These are phyloP conservation scores for Psylliodes chrysocephalus DNA, from an alignment of 2,888 invertebrate species.

Conservation along the genomic window DNA sequence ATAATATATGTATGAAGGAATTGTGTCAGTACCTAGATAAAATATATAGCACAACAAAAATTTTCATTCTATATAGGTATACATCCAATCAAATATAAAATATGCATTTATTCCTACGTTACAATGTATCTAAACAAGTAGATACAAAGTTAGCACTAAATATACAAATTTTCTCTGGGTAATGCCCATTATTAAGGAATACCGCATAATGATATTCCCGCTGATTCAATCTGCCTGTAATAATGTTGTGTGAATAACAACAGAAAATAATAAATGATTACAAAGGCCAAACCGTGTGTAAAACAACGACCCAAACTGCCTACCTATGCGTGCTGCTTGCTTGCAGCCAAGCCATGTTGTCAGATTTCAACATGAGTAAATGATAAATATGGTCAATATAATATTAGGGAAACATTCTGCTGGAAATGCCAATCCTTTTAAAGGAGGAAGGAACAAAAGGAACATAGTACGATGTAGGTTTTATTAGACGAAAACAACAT, in stretches of 20 bases:
- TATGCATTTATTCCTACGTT: no score
- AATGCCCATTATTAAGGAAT: constrained; percentile 27
- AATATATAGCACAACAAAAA: no score
- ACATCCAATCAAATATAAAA: background rate
- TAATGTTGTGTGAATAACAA: constrained; percentile 39
- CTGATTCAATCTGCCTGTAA: constrained; percentile 37
- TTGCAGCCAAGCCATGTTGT: constrained; percentile 22
- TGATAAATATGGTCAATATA: background rate
- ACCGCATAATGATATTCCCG: constrained; percentile 30
- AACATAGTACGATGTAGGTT: no score
- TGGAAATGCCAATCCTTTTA: no score
- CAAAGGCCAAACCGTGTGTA: constrained; percentile 37
- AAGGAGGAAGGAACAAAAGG: no score
- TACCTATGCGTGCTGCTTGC: constrained; percentile 36
- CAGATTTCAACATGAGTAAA: background rate
- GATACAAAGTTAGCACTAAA: constrained; percentile 12
- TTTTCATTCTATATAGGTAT: no score
- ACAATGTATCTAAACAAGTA: constrained; percentile 13
- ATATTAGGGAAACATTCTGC: no score
- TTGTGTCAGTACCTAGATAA: no score
- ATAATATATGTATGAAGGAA: no score
- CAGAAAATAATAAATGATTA: constrained; percentile 38
- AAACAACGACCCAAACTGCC: constrained; percentile 36
- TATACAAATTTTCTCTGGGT: constrained; percentile 23
- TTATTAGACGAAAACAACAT: no score